Evolutionary conservation across 2,888 invertebrate genomes (phyloP).

Genomic region (Tricholauxania praeusta): DNA sequence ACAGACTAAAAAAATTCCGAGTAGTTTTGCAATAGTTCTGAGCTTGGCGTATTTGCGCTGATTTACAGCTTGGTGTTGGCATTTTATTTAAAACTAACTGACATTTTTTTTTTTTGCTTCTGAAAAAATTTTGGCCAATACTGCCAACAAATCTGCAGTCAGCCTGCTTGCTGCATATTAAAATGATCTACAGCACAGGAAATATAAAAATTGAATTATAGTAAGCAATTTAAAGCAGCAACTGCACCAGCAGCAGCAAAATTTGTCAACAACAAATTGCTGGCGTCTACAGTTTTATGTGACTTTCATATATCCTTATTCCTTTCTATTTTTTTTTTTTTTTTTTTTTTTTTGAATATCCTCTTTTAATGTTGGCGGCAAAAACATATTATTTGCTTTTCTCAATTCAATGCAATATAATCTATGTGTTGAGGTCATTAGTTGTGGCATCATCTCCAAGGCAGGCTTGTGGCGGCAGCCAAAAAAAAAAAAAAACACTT

Average conservation of each 20-base stretch:
- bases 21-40: not conserved
- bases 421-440: constrained; percentile 33
- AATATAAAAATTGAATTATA: constrained; percentile 64
- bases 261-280: constrained; percentile 14
- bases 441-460: constrained; percentile 20
- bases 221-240: constrained; percentile 59
- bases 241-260: constrained; percentile 43
- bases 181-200: constrained; percentile 54
- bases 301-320: not conserved
- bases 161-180: constrained; percentile 36
- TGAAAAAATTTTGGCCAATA: not conserved
- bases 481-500: not conserved
- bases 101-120: not conserved
- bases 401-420: constrained; percentile 28
- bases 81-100: constrained; percentile 7
- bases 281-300: constrained; percentile 1
- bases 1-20: no score
- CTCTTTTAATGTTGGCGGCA: not conserved
- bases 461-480: not conserved
- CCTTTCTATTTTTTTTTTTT: not conserved
- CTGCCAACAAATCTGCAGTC: constrained; percentile 23
- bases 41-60: constrained; percentile 9
- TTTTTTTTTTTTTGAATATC: no score
- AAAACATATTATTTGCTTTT: constrained; percentile 31
- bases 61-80: constrained; percentile 10